Percentiles rank a stretch among this genome's conserved stretches.
Conservation (phyloP, 64 coral and sea anemone species). For the Platygyra sinensis region DNA sequence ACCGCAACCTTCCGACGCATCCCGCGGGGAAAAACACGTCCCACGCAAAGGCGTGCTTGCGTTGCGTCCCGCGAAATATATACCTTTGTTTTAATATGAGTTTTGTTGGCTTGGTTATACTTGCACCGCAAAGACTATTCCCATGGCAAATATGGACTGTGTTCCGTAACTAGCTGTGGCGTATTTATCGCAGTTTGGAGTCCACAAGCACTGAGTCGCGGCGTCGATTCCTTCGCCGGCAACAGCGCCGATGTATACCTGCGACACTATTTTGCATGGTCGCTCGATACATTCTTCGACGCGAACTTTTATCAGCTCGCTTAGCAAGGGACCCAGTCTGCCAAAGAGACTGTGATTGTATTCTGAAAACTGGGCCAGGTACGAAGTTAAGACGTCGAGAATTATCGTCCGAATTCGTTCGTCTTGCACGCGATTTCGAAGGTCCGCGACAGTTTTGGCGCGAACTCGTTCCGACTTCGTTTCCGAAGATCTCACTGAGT, state of each 20-base stretch:
- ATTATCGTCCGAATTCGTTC: conserved; percentile 58
- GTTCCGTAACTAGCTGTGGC: conserved; percentile 79
- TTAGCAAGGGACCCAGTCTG: conserved; percentile 52
- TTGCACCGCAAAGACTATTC: conserved; percentile 71
- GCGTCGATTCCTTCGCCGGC: conserved; percentile 58
- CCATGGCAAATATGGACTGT: conserved; percentile 70
- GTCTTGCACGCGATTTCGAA: conserved; percentile 52
- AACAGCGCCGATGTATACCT: conserved; percentile 74
- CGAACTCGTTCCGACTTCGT: background rate
- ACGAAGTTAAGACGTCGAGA: conserved; percentile 57
- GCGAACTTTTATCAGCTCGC: conserved; percentile 69
- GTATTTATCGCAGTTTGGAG: conserved; percentile 69
- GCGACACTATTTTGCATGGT: conserved; percentile 63
- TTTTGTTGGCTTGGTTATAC: background rate
- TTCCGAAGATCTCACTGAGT: conserved; percentile 12
- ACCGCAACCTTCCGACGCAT: too few relatives aligned
- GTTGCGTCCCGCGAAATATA: too few relatives aligned
- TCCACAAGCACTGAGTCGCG: conserved; percentile 77
- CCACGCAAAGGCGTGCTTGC: too few relatives aligned
- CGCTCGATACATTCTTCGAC: conserved; percentile 54
- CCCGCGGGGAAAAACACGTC: too few relatives aligned
- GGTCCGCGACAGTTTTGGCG: background rate
- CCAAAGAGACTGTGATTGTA: conserved; percentile 65
- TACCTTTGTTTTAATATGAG: too few relatives aligned
- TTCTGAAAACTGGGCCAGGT: conserved; percentile 59